Percentiles rank a stretch among this genome's conserved stretches.
Evolutionary conservation across 1,140 invertebrate genomes (phyloP).

Genomic region (Tribolium madens): DNA sequence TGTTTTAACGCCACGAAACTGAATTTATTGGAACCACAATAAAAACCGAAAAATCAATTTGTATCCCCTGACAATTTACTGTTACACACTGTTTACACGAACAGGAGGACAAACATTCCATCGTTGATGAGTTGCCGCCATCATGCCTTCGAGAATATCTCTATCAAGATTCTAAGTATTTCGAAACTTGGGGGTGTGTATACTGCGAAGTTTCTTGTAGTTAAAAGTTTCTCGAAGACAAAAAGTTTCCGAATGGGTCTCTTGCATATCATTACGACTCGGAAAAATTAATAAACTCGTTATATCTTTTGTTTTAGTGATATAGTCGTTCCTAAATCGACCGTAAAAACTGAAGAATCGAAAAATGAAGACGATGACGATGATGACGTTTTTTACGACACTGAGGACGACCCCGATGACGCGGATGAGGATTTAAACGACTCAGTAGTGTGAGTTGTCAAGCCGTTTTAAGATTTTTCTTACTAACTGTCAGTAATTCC

Average conservation of each 20-base stretch:
- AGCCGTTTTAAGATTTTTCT: conserved; percentile 51
- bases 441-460: conserved; percentile 62
- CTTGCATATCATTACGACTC: too few species aligned
- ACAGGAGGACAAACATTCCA: background rate
- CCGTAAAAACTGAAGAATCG: conserved; percentile 65
- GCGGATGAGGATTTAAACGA: conserved; percentile 70
- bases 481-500: conserved; percentile 55
- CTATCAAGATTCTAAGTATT: conserved; percentile 12
- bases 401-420: conserved; percentile 76
- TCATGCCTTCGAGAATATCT: background rate
- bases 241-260: too few species aligned
- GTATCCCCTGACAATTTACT: too few species aligned
- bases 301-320: conserved; percentile 62
- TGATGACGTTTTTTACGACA: conserved; percentile 81
- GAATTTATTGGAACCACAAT: background rate
- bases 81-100: background rate
- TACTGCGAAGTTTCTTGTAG: too few species aligned
- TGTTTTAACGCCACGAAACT: background rate
- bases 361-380: conserved; percentile 72
- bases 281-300: background rate
- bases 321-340: conserved; percentile 77
- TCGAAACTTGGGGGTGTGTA: background rate
- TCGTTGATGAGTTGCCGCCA: background rate
- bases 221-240: too few species aligned
- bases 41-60: background rate